Evolutionary conservation across 2,113 vertebrate species (phyloP), one percentile per base, ranked within the genome.

Genomic region (Felis chaus): DNA sequence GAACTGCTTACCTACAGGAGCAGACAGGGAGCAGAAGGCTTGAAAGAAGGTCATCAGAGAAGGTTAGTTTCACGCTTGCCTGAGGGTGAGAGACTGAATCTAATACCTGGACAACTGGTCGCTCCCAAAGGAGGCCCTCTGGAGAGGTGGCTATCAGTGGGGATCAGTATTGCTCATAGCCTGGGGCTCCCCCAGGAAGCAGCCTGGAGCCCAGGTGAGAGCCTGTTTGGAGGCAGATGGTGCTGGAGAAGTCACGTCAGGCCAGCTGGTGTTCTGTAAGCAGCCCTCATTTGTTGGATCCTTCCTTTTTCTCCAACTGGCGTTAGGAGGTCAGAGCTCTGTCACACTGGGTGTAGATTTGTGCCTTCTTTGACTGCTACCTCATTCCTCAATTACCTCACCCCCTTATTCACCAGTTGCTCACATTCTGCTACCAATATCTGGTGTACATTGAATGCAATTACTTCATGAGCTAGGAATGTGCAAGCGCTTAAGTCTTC

Each of bases 41-140:
- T 95, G 66, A 89, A 68, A 36, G 98, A 97, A 98, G 98, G 97
- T 98, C 98, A 98, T 53, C 69, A 86, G 97, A 50, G 97, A 97
- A 98, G 97, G 97, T 98, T 98, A 98, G 98, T 13, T 94, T 80
- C 21, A 92, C 94, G 78, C 53, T 94, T 97, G 98, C 98, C 97
- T 0, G 10, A 94, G 98, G 98, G 97, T 97, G 97, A 91, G 95
- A 95, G 92, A 53, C 97, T 97, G 92, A 99, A 99, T 97, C 92
- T 99, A 98, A 99, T 99, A 99, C 99, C 98, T 98, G 98, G 98
- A 98, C 99, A 99, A 99, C 98, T 99, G 99, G 98, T 95, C 97
- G 95, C 96, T 98, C 95, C 92, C 80, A 33, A 97, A 98, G 97
- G 97, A 97, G 97, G 95, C 95, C 97, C 97, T 0, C 97, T 94